Evolutionary conservation across 2,888 invertebrate genomes (phyloP), one percentile per base, ranked within the genome.

Genomic region (Pyrocoelia pectoralis): DNA sequence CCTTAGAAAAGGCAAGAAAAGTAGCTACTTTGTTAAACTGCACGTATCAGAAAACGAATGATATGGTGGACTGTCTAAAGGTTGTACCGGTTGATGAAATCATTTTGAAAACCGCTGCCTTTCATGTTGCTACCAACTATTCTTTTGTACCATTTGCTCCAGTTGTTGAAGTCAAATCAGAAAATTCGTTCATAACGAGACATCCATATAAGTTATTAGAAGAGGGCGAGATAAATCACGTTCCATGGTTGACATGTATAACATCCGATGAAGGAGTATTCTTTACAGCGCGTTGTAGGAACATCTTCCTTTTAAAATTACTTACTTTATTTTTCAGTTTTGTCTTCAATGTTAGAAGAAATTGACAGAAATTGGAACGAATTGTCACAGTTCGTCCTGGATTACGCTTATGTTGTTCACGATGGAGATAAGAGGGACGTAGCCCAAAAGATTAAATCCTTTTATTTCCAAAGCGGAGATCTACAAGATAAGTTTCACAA

Each of bases 221-320:
- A 61, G 81, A 83, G 3, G 89, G 89, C 0, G 80, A 84, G 17
- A 86, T 88, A 70, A 81, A 85, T 10, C 85, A 88, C 64, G 72
- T 89, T 5, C 93, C 93, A 0, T 89, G 91, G 84, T 84, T 93
- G 56, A 83, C 87, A 1, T 87, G 89, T 1, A 85, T 89, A 46
- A 87, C 88, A 0, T 85, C 87, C 12, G 87, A 90, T 54, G 93
- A 93, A 78, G 93, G 93, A 58, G 12, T 40, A 2, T 4, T 40
- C 3, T 24, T 24, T 24, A n/a, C n/a, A n/a, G n/a, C n/a, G n/a
- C n/a, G n/a, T n/a, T n/a, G n/a, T n/a, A 24, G 6, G 6, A 5
- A 6, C 6, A 24, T n/a, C n/a, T n/a, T 6, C 24, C 6, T 5
- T 24, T 24, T 24, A n/a, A n/a, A n/a, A n/a, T n/a, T n/a, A n/a